Percentiles rank a stretch among this genome's conserved stretches.
Evolutionary conservation across 2,888 invertebrate species (phyloP).

Genomic region (Hyposoter dolosus): DNA sequence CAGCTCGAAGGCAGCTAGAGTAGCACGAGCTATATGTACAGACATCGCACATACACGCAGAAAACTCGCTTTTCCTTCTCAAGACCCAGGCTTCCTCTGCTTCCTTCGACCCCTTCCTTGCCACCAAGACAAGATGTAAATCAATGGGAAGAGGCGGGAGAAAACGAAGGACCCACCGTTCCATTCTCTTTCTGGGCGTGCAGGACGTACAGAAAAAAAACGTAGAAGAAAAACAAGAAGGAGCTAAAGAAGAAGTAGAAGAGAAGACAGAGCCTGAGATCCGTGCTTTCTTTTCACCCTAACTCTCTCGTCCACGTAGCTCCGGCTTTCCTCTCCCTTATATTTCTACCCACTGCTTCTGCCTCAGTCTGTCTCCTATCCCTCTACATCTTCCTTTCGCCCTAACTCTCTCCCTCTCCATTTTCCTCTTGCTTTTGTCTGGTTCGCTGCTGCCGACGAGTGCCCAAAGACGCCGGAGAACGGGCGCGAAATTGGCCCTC

Average conservation of each 20-base stretch:
- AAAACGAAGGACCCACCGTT: slow-evolving; percentile 77
- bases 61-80: slow-evolving; percentile 37
- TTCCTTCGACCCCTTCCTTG: slow-evolving; percentile 41
- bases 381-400: slow-evolving; percentile 52
- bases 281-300: slow-evolving; percentile 69
- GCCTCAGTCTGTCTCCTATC: slow-evolving; percentile 59
- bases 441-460: slow-evolving; percentile 72
- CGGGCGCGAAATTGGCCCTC: slow-evolving; percentile 76
- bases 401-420: slow-evolving; percentile 56
- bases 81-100: slow-evolving; percentile 32
- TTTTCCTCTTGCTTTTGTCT: slow-evolving; percentile 73
- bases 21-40: slow-evolving; percentile 23
- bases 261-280: slow-evolving; percentile 50
- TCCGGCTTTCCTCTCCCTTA: slow-evolving; percentile 55
- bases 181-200: slow-evolving; percentile 67
- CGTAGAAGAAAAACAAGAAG: slow-evolving; percentile 45
- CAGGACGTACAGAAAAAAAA: slow-evolving; percentile 40
- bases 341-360: slow-evolving; percentile 38
- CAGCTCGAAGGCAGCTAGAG: slow-evolving; percentile 31
- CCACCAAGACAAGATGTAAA: slow-evolving; percentile 83
- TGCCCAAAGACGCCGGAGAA: slow-evolving; percentile 73
- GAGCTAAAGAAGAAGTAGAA: slow-evolving; percentile 46
- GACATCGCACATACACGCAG: slow-evolving; percentile 17
- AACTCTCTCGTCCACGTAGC: slow-evolving; percentile 63
- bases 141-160: slow-evolving; percentile 80